Percentiles rank a stretch among this genome's conserved stretches.
Evolutionary conservation across 2,797 vertebrate species (phyloP).

Genomic region (Cuniculus paca): DNA sequence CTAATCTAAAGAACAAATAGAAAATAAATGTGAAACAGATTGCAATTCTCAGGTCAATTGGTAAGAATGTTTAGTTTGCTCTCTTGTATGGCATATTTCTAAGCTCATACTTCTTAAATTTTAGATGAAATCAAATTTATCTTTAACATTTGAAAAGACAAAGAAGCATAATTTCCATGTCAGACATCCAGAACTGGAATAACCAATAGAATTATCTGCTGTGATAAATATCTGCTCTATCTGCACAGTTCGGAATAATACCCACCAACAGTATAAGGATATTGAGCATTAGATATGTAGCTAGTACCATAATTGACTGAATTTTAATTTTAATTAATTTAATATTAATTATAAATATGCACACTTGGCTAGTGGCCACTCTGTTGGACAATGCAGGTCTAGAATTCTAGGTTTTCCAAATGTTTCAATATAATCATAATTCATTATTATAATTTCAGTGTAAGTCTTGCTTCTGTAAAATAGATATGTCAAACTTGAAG

Average conservation of each 20-base stretch:
- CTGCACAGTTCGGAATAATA: neutral
- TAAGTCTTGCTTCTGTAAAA: conserved; percentile 49
- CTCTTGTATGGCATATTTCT: neutral
- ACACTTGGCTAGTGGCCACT: neutral
- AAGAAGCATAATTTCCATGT: neutral
- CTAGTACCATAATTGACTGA: neutral
- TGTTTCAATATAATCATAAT: neutral
- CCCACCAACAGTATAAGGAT: neutral
- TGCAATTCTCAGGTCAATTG: conserved; percentile 37
- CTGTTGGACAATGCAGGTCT: neutral
- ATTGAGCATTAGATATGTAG: neutral
- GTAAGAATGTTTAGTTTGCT: conserved; percentile 11
- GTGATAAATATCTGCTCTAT: neutral
- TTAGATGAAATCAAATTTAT: conserved; percentile 53
- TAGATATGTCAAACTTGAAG: neutral
- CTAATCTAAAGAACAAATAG: conserved; percentile 27
- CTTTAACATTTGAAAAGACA: conserved; percentile 26
- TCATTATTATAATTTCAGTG: neutral
- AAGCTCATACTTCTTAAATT: neutral
- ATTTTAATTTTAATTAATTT: conserved; percentile 20
- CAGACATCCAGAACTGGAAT: neutral
- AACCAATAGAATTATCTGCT: neutral
- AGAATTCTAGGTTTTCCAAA: neutral
- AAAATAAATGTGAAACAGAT: conserved; percentile 32
- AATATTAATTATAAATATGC: neutral